A percentile compares a stretch with the other conserved stretches of the same genome.
These are phyloP conservation scores for Hyperoplus immaculatus DNA, from an alignment of 2,797 vertebrate species.

Conservation along the genomic window DNA sequence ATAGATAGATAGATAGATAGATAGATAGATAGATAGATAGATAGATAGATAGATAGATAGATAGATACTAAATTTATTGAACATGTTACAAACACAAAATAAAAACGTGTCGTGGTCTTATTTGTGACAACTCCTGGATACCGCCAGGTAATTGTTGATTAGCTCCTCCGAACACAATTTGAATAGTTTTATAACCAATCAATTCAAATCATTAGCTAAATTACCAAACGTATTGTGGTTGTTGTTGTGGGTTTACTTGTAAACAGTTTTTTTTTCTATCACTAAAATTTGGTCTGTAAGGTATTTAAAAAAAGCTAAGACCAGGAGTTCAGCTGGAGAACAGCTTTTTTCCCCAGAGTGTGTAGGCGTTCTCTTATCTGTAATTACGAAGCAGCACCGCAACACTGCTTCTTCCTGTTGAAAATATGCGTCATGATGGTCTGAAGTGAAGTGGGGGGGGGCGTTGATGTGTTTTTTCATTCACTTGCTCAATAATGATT, in stretches of 20 bases:
- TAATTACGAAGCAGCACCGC: conserved; percentile 6
- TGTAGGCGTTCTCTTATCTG: conserved; percentile 4
- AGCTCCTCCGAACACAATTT: no score
- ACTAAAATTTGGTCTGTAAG: background rate
- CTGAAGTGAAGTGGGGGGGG: background rate
- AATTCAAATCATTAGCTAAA: no score
- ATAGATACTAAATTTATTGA: no score
- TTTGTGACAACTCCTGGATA: no score
- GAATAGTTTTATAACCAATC: no score
- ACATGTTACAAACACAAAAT: no score
- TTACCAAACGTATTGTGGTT: no score
- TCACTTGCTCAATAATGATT: conserved; percentile 47
- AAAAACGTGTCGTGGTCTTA: no score
- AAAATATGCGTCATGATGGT: conserved; percentile 17
- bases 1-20: no score
- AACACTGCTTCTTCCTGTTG: conserved; percentile 13
- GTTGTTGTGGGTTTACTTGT: background rate
- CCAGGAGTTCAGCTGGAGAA: background rate
- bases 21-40: no score
- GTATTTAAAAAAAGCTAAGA: background rate
- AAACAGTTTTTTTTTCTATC: background rate
- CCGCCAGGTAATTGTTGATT: no score
- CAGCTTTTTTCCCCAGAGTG: background rate
- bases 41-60: no score
- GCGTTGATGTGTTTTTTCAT: conserved; percentile 25